Evolutionary conservation across 2,888 invertebrate species (phyloP).

Genomic region (Tiphia femorata): DNA sequence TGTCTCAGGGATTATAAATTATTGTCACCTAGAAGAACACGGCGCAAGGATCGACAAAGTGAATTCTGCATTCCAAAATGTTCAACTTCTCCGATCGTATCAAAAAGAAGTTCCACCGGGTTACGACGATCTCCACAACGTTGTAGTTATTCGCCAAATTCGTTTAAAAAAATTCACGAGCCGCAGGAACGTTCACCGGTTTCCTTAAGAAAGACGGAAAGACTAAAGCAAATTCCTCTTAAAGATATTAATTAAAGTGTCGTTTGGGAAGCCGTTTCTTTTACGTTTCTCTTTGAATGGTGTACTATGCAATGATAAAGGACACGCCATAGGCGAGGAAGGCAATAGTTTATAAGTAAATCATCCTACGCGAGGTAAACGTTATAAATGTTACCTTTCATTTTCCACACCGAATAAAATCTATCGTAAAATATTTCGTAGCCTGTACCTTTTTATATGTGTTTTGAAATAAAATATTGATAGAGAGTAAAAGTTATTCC

Average conservation of each 20-base stretch:
- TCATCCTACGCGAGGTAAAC: too few species aligned
- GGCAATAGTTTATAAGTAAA: too few species aligned
- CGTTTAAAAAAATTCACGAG: constrained; percentile 9
- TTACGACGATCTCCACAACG: not conserved
- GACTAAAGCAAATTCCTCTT: constrained; percentile 48
- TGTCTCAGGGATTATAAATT: constrained; percentile 30
- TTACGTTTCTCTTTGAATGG: not conserved
- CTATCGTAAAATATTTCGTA: constrained; percentile 17
- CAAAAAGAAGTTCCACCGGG: not conserved
- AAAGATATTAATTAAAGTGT: constrained; percentile 49
- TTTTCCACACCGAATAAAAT: too few species aligned
- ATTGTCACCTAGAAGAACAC: constrained; percentile 35
- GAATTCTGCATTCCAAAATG: constrained; percentile 42
- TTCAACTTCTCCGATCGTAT: constrained; percentile 26
- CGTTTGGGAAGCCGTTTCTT: constrained; percentile 5
- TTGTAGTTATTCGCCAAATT: constrained; percentile 21
- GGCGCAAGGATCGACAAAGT: constrained; percentile 23
- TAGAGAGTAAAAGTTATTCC: not conserved
- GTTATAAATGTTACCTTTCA: too few species aligned
- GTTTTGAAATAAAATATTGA: constrained; percentile 44
- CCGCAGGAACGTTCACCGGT: constrained; percentile 26
- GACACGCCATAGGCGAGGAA: not conserved
- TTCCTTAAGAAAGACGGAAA: constrained; percentile 10
- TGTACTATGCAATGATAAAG: not conserved
- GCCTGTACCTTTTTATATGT: constrained; percentile 21